Evolutionary conservation across 1,140 invertebrate genomes (phyloP).

Genomic region (Megalopta genalis): DNA sequence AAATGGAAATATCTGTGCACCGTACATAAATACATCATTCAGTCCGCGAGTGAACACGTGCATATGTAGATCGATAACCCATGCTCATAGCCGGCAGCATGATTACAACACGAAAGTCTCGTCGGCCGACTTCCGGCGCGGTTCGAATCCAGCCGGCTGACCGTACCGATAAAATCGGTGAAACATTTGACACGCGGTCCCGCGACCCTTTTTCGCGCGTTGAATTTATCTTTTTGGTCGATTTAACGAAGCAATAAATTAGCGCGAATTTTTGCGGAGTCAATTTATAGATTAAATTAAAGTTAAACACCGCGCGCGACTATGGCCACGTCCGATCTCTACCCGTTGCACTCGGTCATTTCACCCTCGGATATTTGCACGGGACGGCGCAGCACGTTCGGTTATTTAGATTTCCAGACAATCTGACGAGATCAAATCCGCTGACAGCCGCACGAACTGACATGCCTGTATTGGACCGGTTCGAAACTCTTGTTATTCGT

Average conservation of each 20-base stretch:
- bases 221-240: conserved; percentile 24
- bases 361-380: conserved; percentile 14
- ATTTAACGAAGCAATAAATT: conserved; percentile 28
- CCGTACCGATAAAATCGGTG: conserved; percentile 23
- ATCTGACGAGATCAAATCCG: conserved; percentile 3
- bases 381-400: not conserved
- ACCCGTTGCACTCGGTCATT: conserved; percentile 1
- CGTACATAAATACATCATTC: no score
- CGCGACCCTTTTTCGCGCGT: not conserved
- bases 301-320: conserved; percentile 31
- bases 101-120: not conserved
- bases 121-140: not conserved
- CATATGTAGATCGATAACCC: no score
- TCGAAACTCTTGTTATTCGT: not conserved
- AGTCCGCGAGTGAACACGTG: no score
- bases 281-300: conserved; percentile 23
- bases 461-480: not conserved
- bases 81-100: not conserved
- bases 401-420: conserved; percentile 13
- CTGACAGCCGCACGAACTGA: not conserved
- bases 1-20: no score
- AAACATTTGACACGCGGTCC: not conserved
- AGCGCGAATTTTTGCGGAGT: not conserved
- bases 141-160: not conserved
- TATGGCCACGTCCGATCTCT: not conserved